A percentile compares a stretch with the other conserved stretches of the same genome.
Conservation (phyloP, 2,888 invertebrate species). For the Disparrhopalites patrizii region DNA sequence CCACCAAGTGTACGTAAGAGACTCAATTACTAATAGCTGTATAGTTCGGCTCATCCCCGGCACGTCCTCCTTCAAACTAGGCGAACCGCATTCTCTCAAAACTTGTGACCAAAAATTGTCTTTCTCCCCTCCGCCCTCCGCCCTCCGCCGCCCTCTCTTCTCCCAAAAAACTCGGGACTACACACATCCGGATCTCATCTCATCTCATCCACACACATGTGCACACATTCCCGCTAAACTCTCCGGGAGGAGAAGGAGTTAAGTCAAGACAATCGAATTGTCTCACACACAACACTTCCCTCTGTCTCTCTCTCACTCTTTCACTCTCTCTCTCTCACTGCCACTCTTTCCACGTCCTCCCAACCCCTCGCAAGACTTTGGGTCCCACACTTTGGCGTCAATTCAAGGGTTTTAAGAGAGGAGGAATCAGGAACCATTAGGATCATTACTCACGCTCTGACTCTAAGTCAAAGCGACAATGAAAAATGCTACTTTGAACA, state of each 20-base stretch:
- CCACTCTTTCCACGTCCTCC: neutral
- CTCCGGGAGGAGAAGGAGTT: slow-evolving; percentile 21
- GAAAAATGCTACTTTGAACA: slow-evolving; percentile 30
- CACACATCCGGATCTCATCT: too few species aligned
- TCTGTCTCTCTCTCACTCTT: neutral
- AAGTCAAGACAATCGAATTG: slow-evolving; percentile 35
- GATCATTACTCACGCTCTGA: slow-evolving; percentile 31
- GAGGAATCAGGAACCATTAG: slow-evolving; percentile 21
- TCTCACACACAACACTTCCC: slow-evolving; percentile 23
- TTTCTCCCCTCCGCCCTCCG: neutral
- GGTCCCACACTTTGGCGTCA: neutral
- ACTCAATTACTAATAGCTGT: too few species aligned
- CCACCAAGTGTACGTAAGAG: too few species aligned
- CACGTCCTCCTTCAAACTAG: slow-evolving; percentile 17
- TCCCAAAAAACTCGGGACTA: too few species aligned
- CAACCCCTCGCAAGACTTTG: neutral
- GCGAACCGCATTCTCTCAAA: too few species aligned
- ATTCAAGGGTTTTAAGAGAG: neutral
- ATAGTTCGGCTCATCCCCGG: too few species aligned
- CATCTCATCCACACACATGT: too few species aligned
- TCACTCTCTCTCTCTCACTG: neutral
- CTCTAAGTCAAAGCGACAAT: slow-evolving; percentile 25
- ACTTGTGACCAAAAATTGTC: slow-evolving; percentile 11
- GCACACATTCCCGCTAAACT: too few species aligned
- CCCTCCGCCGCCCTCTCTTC: neutral